Evolutionary conservation across 2,113 vertebrate species (phyloP), one percentile per base, ranked within the genome.

Genomic region (Coptodon bakossiorum): DNA sequence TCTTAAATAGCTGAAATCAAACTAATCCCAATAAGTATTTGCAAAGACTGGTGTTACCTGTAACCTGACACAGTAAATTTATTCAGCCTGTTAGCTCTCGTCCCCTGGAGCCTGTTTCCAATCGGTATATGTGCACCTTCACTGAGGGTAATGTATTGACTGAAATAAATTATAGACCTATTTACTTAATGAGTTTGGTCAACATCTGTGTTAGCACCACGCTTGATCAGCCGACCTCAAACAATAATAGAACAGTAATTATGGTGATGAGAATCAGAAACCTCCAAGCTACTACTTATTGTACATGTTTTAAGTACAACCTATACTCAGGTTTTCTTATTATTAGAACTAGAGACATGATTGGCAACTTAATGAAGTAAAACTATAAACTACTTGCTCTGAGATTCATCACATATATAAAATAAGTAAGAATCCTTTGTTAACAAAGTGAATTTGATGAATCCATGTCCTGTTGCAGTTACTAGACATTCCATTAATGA

Each of bases 131-230:
- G 89, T 73, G 79, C 88, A 91, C 27, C 84, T 81, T 81, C 29
- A 31, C 86, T 27, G 78, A 87, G 83, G 86, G 81, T 54, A 85
- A 86, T 52, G 56, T 93, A 94, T 93, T 68, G 90, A 93, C 90
- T 82, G 34, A 92, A 93, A 93, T 94, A 92, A 94, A 94, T 94
- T 89, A 90, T 31, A 88, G 86, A 52, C 87, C 89, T 89, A 94
- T 94, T 93, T 89, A 90, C 86, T 85, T 93, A 94, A 95, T 92
- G 91, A 92, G 91, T 83, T 91, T 40, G 86, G 89, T 92, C 89
- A 92, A 93, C 88, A 91, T 94, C 88, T 91, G 84, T 89, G 86
- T 92, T 71, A 38, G 78, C 40, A 6, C 14, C 68, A 17, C 27
- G 14, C 22, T 81, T 82, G 63, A 93, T 88, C n/a, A 4, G 82